Base-by-base conservation (phyloP, 2,888 invertebrate genomes). In the Thecophora atra region DNA sequence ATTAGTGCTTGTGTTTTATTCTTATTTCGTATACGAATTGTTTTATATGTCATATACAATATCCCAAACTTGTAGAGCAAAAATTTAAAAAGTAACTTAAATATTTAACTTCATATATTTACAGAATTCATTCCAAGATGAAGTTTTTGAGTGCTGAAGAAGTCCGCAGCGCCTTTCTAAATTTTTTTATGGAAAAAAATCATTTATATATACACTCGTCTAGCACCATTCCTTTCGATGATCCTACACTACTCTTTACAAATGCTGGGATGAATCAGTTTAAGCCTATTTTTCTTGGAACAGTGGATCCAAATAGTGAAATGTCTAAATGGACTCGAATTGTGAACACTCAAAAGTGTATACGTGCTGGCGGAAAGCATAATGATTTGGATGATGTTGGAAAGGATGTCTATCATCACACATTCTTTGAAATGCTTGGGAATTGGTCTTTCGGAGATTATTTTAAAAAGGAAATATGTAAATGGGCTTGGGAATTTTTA, bases 381-480 rank as follows among this genome's bases (percentile, higher is more conserved):
- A 99, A 99, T 86, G 99, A 99, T 87, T 88, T 99, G 74, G 99
- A 99, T 88, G 99, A 99, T 89, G 99, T 99, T 13, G 99, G 99
- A 44, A 99, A 99, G 88, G 99, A 99, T 89, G 97, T 98, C 2
- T 99, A 99, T 83, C 99, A 99, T 89, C 99, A 99, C 82, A 99
- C 99, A 3, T 99, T 99, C 88, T 99, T 99, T 88, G 99, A 99
- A 89, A 99, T 99, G 99, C 90, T 99, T 89, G 99, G 99, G 8
- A 99, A 99, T 86, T 99, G 99, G 99, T 99, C 99, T 0, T 99
- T 99, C 88, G 99, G 99, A n/a, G 98, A 99, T 87, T 99, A 99
- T 85, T 99, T 99, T 86, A 99, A 99, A 90, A 94, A 93, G 87
- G 99, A 99, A 88, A 93, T 97, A 76, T 98, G 98, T 88, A 81